These are phyloP conservation scores for Leucophora obtusa DNA, from an alignment of 2,888 invertebrate species.

Conservation along the genomic window DNA sequence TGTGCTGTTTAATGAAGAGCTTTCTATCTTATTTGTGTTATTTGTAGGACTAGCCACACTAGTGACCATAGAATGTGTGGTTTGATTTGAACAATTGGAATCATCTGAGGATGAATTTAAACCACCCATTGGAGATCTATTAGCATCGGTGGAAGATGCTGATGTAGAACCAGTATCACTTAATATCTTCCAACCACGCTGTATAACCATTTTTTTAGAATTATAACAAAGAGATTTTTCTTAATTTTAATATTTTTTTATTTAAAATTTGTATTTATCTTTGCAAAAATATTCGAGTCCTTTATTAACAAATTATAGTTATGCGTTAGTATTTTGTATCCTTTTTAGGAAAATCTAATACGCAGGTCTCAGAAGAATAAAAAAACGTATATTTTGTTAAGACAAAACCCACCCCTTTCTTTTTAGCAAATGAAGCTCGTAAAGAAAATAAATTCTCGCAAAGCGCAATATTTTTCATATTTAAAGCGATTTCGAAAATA, in stretches of 20 bases:
- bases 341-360: conserved; percentile 19
- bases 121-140: conserved; percentile 71
- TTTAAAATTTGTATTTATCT: not conserved
- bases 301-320: conserved; percentile 8
- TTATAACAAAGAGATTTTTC: conserved; percentile 19
- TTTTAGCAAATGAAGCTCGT: no score
- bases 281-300: not conserved
- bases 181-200: conserved; percentile 77
- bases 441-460: no score
- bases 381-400: no score
- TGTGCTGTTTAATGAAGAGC: conserved; percentile 18
- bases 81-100: conserved; percentile 78
- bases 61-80: conserved; percentile 76
- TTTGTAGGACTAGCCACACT: conserved; percentile 66
- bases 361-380: conserved; percentile 36
- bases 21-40: conserved; percentile 45
- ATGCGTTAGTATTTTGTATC: conserved; percentile 26
- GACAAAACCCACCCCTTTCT: no score
- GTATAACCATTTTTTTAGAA: conserved; percentile 75
- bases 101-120: conserved; percentile 77
- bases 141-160: conserved; percentile 67
- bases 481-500: no score
- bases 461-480: no score
- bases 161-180: conserved; percentile 71
- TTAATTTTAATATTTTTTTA: not conserved